These are phyloP conservation scores for Seriola dumerili DNA, from an alignment of 2,113 vertebrate species.

Conservation along the genomic window DNA sequence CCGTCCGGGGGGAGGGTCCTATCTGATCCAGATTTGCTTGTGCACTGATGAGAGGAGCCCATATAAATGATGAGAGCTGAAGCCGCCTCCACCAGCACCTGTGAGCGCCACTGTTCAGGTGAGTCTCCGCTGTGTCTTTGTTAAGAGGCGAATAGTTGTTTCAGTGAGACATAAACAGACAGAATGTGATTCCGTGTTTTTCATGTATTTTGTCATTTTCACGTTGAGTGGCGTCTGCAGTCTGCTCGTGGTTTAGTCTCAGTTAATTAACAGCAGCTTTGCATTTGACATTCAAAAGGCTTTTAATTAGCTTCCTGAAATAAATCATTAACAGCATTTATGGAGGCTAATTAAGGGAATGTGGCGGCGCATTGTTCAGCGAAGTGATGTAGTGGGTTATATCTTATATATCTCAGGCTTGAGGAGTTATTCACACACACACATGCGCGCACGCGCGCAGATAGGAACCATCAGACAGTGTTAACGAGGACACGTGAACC, in stretches of 20 bases:
- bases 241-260: background rate
- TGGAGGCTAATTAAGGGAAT: slow-evolving; percentile 8
- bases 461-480: background rate
- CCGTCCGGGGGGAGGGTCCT: slow-evolving; percentile 49
- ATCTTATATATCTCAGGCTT: no score
- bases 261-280: slow-evolving; percentile 36
- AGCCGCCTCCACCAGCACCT: slow-evolving; percentile 29
- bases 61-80: slow-evolving; percentile 55
- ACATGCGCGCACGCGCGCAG: no score
- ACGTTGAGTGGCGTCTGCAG: background rate
- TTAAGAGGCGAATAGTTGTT: background rate
- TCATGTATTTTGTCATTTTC: no score
- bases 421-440: no score
- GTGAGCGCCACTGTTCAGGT: slow-evolving; percentile 44
- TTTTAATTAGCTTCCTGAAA: slow-evolving; percentile 42
- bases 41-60: slow-evolving; percentile 50
- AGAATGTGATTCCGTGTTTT: no score
- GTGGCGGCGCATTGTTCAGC: background rate
- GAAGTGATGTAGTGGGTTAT: background rate
- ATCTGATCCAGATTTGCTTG: slow-evolving; percentile 24
- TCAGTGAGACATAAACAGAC: no score
- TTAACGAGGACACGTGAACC: slow-evolving; percentile 17
- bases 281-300: slow-evolving; percentile 19
- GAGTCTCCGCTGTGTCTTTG: slow-evolving; percentile 28
- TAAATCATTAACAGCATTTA: slow-evolving; percentile 35